Conservation (phyloP, 2,797 vertebrate genomes). For the Lepus townsendii region DNA sequence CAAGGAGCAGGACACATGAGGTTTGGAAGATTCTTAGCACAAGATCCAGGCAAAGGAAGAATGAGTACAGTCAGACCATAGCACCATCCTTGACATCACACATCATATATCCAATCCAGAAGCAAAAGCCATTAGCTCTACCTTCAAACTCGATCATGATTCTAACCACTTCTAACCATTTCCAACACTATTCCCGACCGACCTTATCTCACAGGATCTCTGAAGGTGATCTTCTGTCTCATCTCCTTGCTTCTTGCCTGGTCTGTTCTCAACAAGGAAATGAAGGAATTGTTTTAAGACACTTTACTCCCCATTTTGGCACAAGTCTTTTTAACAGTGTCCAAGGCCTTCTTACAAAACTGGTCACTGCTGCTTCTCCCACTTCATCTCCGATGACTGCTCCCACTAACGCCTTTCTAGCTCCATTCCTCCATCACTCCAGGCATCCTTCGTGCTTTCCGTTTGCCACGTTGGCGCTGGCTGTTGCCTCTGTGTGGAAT, state of each 20-base stretch:
- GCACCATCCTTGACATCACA: not conserved
- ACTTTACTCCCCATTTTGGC: not conserved
- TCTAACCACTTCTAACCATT: not conserved
- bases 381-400: rapidly evolving
- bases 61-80: not conserved
- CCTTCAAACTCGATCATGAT: not conserved
- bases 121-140: not conserved
- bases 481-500: not conserved
- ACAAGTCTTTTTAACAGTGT: not conserved
- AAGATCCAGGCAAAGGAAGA: not conserved
- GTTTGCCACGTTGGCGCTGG: not conserved
- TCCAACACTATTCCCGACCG: not conserved
- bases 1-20: not conserved
- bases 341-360: not conserved
- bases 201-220: not conserved
- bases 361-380: not conserved
- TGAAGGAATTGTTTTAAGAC: not conserved
- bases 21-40: not conserved
- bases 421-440: not conserved
- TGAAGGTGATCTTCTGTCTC: not conserved
- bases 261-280: not conserved
- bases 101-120: not conserved
- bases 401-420: not conserved
- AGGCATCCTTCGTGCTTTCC: not conserved
- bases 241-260: not conserved